Evolutionary conservation across 2,888 invertebrate species (phyloP).

Genomic region (Drosophila prolongata): DNA sequence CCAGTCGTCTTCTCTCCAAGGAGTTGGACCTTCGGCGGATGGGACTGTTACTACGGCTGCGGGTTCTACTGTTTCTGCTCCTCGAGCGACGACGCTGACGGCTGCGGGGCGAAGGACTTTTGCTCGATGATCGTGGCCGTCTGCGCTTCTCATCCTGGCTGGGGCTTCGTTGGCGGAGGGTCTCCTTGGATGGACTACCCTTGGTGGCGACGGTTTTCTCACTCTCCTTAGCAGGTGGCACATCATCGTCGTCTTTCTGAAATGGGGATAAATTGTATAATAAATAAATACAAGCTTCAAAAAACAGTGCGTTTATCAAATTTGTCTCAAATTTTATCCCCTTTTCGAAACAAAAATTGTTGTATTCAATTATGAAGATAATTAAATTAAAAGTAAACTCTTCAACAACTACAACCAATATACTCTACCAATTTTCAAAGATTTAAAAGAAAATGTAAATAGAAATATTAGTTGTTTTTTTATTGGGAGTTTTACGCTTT

Average conservation of each 20-base stretch:
- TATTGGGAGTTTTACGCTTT: too few species aligned
- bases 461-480: too few species aligned
- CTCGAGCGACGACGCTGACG: constrained; percentile 48
- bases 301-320: too few species aligned
- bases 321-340: too few species aligned
- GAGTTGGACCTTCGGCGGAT: constrained; percentile 70
- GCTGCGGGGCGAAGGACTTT: constrained; percentile 36
- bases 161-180: constrained; percentile 33
- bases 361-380: too few species aligned
- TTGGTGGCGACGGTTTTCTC: constrained; percentile 3
- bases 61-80: constrained; percentile 37
- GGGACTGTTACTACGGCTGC: constrained; percentile 48
- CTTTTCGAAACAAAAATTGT: too few species aligned
- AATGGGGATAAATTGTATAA: background rate
- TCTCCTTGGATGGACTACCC: constrained; percentile 33
- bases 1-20: constrained; percentile 73
- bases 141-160: constrained; percentile 35
- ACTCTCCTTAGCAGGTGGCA: background rate
- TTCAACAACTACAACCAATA: too few species aligned
- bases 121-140: constrained; percentile 35
- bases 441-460: too few species aligned
- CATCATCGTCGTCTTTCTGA: constrained; percentile 56
- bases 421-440: too few species aligned
- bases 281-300: too few species aligned
- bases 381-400: too few species aligned